Evolutionary conservation across 30 jellyfish, hydroid and myxozoan genomes (phyloP), one percentile per base, ranked within the genome.

Genomic region (Rhopilema esculentum): DNA sequence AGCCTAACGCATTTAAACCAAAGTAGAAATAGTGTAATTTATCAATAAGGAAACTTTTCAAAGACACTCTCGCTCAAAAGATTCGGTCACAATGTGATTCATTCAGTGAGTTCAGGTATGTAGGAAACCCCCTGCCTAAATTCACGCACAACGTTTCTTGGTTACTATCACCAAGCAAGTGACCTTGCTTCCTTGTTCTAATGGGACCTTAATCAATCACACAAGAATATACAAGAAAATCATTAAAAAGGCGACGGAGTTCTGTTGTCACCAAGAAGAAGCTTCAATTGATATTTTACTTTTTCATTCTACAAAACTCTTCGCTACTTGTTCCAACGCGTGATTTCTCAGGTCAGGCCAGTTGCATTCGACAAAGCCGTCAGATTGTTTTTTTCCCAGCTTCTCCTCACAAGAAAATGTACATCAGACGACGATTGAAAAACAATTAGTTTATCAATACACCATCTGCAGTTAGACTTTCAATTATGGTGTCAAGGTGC

Each of bases 401-500:
- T n/a, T n/a, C n/a, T n/a, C n/a, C n/a, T n/a, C n/a, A 40, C 57
- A 40, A 6, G 57, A 40, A 40, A 40, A 40, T 40, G 57, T 40
- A 40, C 57, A 40, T 40, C 12, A 2, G 57, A 40, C 12, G 57
- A 12, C 57, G 12, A 40, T 2, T 40, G 57, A 40, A 40, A 40
- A 12, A 6, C 9, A 40, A 12, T 12, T 40, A 12, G 12, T 12
- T 40, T 12, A 40, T 12, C 57, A 40, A 40, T 40, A n/a, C n/a
- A n/a, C n/a, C n/a, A n/a, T n/a, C n/a, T n/a, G n/a, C n/a, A n/a
- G 57, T 40, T 12, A 40, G 12, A 40, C 2, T 18, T 21, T 33
- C 20, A 23, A 61, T 26, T 75, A 77, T 77, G 88, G 88, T 33
- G 23, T 52, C 88, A 9, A 28, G 88, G 62, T 77, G 88, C 32